Evolutionary conservation across 1,140 invertebrate genomes (phyloP), one percentile per base, ranked within the genome.

Genomic region (Formica exsecta): DNA sequence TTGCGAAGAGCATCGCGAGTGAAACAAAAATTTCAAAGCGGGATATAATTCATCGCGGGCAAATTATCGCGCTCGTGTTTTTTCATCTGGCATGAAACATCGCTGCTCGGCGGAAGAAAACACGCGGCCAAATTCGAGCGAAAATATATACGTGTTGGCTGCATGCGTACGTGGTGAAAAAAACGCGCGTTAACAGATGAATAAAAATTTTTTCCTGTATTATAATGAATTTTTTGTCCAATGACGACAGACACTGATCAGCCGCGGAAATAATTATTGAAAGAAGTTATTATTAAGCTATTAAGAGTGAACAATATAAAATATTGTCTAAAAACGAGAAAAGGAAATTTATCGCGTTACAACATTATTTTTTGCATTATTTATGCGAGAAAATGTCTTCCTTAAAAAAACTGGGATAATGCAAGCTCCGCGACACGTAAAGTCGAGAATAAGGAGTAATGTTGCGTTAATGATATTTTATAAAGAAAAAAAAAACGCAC

Each of bases 31-130:
- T 61, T 74, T 74, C 38, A 41, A 29, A 48, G 25, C 25, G 29
- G 54, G 13, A 38, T 41, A 81, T 73, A 81, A 73, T 81, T 81
- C 44, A 81, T 81, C 36, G 36, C 66, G 25, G 22, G 11, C 16
- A 74, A 73, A 83, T 83, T 83, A 73, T 83, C 54, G 66, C 54
- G 54, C 68, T 54, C n/a, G 19, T 44, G 38, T 74, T 83, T 83
- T 44, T 61, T 74, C 38, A 74, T 61, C 29, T 16, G 22, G 32
- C 64, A 13, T 38, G 64, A 11, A 41, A 22, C 29, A 68, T 68
- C 44, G 48, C 44, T 4, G 64, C 44, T n/a, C 32, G 9, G 0
- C 19, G 62, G 44, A 66, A 62, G 57, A 48, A 59, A 54, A 57
- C 32, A 25, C 62, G 41, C 65, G 22, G 66, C 48, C 6, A 36